Evolutionary conservation across 2,113 vertebrate species (phyloP), one percentile per base, ranked within the genome.

Genomic region (Catharus fuscescens): DNA sequence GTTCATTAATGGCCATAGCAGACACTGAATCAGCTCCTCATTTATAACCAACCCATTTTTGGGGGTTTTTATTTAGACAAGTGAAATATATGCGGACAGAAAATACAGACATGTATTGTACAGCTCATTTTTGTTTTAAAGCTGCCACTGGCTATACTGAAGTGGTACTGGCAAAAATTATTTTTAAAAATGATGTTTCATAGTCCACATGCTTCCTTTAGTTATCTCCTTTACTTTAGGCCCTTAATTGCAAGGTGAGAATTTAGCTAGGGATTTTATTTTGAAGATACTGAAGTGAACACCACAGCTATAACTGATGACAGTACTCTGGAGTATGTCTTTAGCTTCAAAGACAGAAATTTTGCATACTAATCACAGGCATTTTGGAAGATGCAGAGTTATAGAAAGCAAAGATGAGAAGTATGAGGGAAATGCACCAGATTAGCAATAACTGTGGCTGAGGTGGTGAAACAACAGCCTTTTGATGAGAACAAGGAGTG

Each of bases 1-100:
- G 76, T 89, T 96, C 93, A 90, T 95, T 96, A 94, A 95, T n/a
- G 71, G 64, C 67, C 69, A 65, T 3, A 53, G 79, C 87, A 79
- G 66, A 60, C 66, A 76, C 40, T 59, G 87, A 96, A 64, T 82
- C 92, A 77, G 93, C 74, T 92, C 74, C 52, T 74, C 92, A 78
- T 93, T 96, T 96, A 92, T 81, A 92, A 78, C 47, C 71, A 70
- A 70, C 11, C 96, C 48, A 72, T 87, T 95, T 85, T 90, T 36
- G 57, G 53, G 38, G 5, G 32, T 74, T 95, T 96, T 96, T 92
- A 96, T 76, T 93, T 94, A 73, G 66, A 95, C 44, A 29, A 81
- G 59, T 86, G 44, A 96, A 48, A 82, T 94, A 92, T 91, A 87
- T 81, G 54, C 52, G 59, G 40, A 73, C 21, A 56, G 62, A 78